These are phyloP conservation scores for Gambusia holbrooki DNA, from an alignment of 2,113 vertebrate species.

Conservation along the genomic window DNA sequence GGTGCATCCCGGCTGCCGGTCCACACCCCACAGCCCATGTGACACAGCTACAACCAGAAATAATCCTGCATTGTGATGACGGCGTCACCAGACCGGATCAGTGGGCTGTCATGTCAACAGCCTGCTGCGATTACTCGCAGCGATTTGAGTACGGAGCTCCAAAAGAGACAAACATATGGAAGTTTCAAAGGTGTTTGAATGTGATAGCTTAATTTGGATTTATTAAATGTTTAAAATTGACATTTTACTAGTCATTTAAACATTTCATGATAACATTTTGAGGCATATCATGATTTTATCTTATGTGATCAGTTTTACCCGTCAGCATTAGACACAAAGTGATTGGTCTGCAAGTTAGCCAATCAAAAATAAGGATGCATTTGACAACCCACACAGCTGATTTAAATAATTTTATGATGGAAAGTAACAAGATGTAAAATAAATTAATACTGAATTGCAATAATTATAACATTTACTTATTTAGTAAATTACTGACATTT, in stretches of 20 bases:
- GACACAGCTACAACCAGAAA: slow-evolving; percentile 43
- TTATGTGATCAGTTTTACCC: too few species aligned
- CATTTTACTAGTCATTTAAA: too few species aligned
- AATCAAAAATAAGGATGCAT: not conserved
- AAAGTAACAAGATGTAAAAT: not conserved
- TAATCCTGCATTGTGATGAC: slow-evolving; percentile 56
- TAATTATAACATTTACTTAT: not conserved
- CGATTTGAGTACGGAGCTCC: not conserved
- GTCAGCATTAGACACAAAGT: too few species aligned
- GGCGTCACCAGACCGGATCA: slow-evolving; percentile 39
- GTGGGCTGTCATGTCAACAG: slow-evolving; percentile 50
- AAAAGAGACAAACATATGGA: not conserved
- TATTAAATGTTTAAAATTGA: too few species aligned
- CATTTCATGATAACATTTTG: too few species aligned
- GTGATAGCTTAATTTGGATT: too few species aligned
- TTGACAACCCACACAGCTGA: not conserved
- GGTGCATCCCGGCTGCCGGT: slow-evolving; percentile 13
- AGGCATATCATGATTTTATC: too few species aligned
- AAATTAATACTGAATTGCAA: not conserved
- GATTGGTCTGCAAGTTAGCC: not conserved
- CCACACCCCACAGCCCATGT: slow-evolving; percentile 37
- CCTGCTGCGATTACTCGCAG: not conserved
- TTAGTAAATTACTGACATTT: too few species aligned
- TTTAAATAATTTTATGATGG: not conserved
- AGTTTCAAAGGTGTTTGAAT: not conserved